phyloP scores from a whole-genome alignment of 2,113 vertebrate genomes.

The Tyrannus savana region DNA sequence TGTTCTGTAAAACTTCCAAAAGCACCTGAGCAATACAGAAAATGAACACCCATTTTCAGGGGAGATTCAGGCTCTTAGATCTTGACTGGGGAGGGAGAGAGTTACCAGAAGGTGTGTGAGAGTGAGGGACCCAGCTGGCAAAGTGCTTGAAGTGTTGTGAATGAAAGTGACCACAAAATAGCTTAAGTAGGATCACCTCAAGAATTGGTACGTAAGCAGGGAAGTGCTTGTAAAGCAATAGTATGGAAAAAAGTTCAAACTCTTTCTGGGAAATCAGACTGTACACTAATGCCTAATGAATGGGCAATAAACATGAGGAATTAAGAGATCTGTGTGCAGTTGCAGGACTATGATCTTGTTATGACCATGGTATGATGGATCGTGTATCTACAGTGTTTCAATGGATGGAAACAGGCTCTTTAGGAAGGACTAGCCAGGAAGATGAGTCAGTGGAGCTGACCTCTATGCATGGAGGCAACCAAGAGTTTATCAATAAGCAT shows the following conservation, averaged over 20 bases:
- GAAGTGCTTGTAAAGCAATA: not conserved
- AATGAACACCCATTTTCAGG: not conserved
- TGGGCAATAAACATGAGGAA: not conserved
- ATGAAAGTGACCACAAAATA: not conserved
- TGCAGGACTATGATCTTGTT: not conserved
- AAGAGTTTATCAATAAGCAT: not conserved
- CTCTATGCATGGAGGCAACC: accelerated
- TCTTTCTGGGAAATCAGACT: not conserved
- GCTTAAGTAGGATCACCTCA: not conserved
- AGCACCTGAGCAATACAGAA: not conserved
- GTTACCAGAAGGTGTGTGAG: not conserved
- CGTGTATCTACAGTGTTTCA: not conserved
- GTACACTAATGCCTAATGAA: not conserved
- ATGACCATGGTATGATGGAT: not conserved
- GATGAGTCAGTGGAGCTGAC: not conserved
- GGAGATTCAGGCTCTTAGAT: not conserved
- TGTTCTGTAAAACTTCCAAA: not conserved
- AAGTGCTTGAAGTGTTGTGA: not conserved
- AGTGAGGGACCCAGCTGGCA: not conserved
- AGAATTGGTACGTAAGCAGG: not conserved
- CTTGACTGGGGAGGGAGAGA: not conserved
- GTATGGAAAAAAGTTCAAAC: not conserved
- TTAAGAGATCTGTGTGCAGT: not conserved
- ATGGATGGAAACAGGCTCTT: not conserved
- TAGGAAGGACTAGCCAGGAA: not conserved